Conservation (phyloP, 2,797 vertebrate genomes). For the Acanthurus leucopareius region DNA sequence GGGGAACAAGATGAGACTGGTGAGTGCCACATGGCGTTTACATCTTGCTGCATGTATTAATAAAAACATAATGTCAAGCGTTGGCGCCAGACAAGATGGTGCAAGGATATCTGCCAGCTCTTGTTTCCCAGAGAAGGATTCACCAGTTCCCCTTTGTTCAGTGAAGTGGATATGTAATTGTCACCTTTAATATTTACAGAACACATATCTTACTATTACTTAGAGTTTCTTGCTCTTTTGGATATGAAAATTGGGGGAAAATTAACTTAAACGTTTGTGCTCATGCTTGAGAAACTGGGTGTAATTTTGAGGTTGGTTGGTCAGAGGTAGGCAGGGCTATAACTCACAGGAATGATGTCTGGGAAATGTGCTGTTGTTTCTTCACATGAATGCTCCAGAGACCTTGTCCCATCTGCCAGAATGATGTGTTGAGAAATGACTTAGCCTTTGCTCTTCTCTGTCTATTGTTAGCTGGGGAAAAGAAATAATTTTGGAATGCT, state of each 20-base stretch:
- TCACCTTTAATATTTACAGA: conserved; percentile 18
- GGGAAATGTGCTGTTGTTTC: conserved; percentile 69
- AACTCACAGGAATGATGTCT: conserved; percentile 58
- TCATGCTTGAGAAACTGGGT: conserved; percentile 42
- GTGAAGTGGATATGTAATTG: conserved; percentile 20
- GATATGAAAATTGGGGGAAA: conserved; percentile 27
- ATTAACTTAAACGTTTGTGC: not conserved
- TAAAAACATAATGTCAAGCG: conserved; percentile 62
- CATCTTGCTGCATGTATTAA: conserved; percentile 63
- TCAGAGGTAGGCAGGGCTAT: conserved; percentile 47
- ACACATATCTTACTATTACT: not conserved
- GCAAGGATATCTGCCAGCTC: conserved; percentile 29
- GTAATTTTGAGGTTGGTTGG: conserved; percentile 56
- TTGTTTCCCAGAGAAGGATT: conserved; percentile 28
- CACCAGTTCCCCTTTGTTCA: conserved; percentile 29
- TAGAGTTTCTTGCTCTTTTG: conserved; percentile 3
- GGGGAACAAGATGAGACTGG: conserved; percentile 53
- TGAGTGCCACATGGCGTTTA: conserved; percentile 69
- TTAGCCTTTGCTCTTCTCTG: conserved; percentile 61
- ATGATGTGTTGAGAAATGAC: conserved; percentile 60
- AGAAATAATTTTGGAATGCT: conserved; percentile 45
- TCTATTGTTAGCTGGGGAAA: conserved; percentile 42
- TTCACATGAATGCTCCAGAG: conserved; percentile 67
- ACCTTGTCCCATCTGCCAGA: conserved; percentile 58
- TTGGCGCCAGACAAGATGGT: conserved; percentile 41